Conservation (phyloP, 2,797 vertebrate species). For the Sorex maritimensis region DNA sequence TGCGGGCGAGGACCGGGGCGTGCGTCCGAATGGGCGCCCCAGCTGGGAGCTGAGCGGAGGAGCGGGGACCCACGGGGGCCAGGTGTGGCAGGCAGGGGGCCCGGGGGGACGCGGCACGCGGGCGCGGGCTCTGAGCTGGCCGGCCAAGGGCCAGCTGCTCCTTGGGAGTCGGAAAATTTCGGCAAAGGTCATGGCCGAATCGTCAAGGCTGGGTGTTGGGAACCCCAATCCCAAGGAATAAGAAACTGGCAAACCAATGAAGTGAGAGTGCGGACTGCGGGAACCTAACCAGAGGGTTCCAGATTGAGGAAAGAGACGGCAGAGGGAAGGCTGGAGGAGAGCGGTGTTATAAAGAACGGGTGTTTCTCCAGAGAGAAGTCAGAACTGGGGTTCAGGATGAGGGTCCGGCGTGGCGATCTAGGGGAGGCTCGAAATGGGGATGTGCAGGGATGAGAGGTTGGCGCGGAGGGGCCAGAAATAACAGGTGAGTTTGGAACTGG, state of each 20-base stretch:
- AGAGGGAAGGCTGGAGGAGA: not conserved
- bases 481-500: conserved; percentile 63
- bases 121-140: too few relatives aligned
- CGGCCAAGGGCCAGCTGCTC: not conserved
- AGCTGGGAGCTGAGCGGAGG: not conserved
- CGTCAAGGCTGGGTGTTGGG: not conserved
- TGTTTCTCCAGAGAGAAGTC: not conserved
- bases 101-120: not conserved
- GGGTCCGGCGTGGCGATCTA: not conserved
- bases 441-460: not conserved
- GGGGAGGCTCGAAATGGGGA: too few relatives aligned
- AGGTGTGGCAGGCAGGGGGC: conserved; percentile 43
- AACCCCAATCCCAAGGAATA: not conserved
- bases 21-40: not conserved
- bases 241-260: not conserved
- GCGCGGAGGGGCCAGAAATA: not conserved
- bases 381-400: not conserved
- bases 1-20: not conserved
- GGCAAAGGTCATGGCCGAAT: conserved; percentile 6
- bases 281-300: conserved; percentile 13
- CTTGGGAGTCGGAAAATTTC: not conserved
- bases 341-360: not conserved
- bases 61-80: not conserved
- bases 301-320: not conserved
- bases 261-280: not conserved